These are phyloP conservation scores for Pyxicephalus adspersus DNA, from an alignment of 2,113 vertebrate species.

Conservation along the genomic window DNA sequence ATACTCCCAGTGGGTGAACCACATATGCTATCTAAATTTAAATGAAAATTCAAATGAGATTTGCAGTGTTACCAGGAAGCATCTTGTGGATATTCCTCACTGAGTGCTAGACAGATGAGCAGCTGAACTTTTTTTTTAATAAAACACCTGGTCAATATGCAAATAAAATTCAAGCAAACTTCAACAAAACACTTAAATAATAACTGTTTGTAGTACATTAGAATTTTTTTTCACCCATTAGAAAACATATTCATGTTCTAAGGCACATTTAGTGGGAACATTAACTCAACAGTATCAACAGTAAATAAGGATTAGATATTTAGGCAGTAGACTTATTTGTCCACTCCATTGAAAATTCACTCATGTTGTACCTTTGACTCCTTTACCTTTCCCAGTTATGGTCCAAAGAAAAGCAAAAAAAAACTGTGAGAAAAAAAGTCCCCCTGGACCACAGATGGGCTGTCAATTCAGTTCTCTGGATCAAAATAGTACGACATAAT, in stretches of 20 bases:
- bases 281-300: too few relatives aligned
- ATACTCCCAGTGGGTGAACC: slow-evolving; percentile 37
- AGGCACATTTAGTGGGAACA: too few relatives aligned
- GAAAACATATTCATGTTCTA: not conserved
- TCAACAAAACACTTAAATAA: slow-evolving; percentile 19
- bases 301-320: too few relatives aligned
- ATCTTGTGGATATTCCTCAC: slow-evolving; percentile 28
- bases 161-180: slow-evolving; percentile 5
- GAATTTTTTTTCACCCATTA: not conserved
- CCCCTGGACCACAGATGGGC: too few relatives aligned
- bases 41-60: slow-evolving; percentile 42
- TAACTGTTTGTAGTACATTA: not conserved
- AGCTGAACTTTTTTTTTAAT: slow-evolving; percentile 31
- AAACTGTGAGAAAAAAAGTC: too few relatives aligned
- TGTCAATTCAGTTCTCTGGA: too few relatives aligned
- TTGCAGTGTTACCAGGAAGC: slow-evolving; percentile 5
- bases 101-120: not conserved
- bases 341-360: too few relatives aligned
- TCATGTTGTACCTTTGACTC: too few relatives aligned
- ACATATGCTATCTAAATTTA: slow-evolving; percentile 43
- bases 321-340: too few relatives aligned
- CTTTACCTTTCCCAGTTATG: too few relatives aligned
- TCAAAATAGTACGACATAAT: too few relatives aligned
- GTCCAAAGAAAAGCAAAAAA: too few relatives aligned
- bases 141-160: slow-evolving; percentile 42